Evolutionary conservation across 2,888 invertebrate species (phyloP).

Genomic region (Phengaris alcon): DNA sequence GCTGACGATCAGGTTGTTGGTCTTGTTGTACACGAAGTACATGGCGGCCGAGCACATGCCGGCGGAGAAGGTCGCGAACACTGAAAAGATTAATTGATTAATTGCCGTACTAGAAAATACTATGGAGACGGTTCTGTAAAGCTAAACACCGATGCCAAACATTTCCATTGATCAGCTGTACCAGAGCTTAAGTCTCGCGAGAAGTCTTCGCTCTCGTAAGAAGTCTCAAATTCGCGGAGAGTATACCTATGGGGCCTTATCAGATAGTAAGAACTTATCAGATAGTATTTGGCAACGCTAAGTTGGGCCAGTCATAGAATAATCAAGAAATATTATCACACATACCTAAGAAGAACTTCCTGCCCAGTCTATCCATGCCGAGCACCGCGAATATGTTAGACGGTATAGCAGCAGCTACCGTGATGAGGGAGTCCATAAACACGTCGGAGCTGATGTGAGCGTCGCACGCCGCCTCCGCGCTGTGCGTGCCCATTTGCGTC

Average conservation of each 20-base stretch:
- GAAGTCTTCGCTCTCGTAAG: no score
- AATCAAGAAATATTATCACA: no score
- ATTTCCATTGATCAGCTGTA: no score
- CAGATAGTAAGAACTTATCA: no score
- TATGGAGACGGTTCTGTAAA: no score
- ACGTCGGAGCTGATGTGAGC: constrained; percentile 87
- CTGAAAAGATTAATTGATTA: constrained; percentile 56
- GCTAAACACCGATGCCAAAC: no score
- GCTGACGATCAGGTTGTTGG: constrained; percentile 89
- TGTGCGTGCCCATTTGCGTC: constrained; percentile 82
- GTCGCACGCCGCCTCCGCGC: constrained; percentile 79
- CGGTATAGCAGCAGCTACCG: constrained; percentile 90
- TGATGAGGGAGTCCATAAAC: constrained; percentile 92
- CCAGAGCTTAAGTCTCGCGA: no score
- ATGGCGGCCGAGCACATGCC: constrained; percentile 90
- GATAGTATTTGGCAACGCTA: no score
- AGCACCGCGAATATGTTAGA: constrained; percentile 90
- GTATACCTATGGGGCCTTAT: no score
- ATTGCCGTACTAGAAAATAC: constrained; percentile 14
- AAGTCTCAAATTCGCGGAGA: no score
- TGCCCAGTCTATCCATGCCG: constrained; percentile 91
- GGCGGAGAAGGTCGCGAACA: constrained; percentile 91
- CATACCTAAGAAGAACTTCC: constrained; percentile 89
- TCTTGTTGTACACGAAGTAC: constrained; percentile 90
- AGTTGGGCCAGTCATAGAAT: no score